Percentiles rank a stretch among this genome's conserved stretches.
These are phyloP conservation scores for Acleris holmiana DNA, from an alignment of 2,888 invertebrate species.

Conservation along the genomic window DNA sequence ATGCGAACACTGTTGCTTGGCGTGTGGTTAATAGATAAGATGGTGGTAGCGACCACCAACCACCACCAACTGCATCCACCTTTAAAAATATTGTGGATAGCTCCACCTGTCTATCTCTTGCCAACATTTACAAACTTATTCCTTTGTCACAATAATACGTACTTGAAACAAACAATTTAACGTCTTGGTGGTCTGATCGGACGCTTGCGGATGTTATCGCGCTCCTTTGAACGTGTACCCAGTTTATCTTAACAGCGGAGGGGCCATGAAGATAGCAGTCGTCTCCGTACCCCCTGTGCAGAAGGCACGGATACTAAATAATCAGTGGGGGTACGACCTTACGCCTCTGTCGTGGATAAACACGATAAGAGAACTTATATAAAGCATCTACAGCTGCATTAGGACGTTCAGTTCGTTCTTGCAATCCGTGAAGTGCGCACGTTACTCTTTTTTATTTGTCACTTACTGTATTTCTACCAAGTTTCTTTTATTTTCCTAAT, in stretches of 20 bases:
- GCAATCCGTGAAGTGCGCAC: constrained; percentile 47
- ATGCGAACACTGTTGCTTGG: no score
- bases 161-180: neutral
- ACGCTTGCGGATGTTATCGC: neutral
- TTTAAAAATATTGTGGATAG: no score
- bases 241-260: constrained; percentile 10
- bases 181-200: constrained; percentile 6
- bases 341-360: constrained; percentile 57
- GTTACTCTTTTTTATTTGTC: constrained; percentile 35
- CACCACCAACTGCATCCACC: no score
- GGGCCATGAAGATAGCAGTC: constrained; percentile 31
- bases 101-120: neutral
- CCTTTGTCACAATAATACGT: constrained; percentile 2
- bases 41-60: no score
- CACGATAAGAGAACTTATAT: constrained; percentile 69
- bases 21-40: no score
- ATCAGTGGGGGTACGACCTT: constrained; percentile 70
- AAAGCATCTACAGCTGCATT: constrained; percentile 61
- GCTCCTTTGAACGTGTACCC: constrained; percentile 5
- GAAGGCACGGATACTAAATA: constrained; percentile 66
- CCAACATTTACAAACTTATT: neutral
- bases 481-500: constrained; percentile 56
- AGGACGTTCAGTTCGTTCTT: constrained; percentile 52
- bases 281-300: constrained; percentile 76
- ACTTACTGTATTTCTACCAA: constrained; percentile 39